Evolutionary conservation across 2,797 vertebrate genomes (phyloP).

Genomic region (Hypotaenidia okinawae): DNA sequence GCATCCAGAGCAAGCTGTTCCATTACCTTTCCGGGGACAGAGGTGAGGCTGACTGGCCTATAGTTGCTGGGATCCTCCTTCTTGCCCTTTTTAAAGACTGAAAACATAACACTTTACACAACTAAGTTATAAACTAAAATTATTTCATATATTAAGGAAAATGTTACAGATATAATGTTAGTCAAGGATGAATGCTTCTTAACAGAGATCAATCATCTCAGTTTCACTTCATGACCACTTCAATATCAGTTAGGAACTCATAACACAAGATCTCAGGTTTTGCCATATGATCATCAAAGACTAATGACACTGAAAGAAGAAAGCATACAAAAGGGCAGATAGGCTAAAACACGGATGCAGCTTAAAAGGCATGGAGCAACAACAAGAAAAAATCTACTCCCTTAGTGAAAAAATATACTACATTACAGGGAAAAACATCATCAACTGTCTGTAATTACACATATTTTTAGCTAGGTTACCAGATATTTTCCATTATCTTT

Average conservation of each 20-base stretch:
- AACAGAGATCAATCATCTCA: neutral
- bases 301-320: neutral
- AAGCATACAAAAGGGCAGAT: neutral
- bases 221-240: neutral
- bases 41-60: no score
- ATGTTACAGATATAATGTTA: neutral
- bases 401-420: neutral
- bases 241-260: neutral
- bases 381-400: neutral
- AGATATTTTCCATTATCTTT: conserved; percentile 25
- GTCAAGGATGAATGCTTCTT: neutral
- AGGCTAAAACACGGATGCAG: neutral
- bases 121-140: neutral
- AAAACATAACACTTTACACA: neutral
- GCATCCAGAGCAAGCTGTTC: no score
- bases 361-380: neutral
- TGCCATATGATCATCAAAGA: neutral
- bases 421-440: neutral
- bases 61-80: no score
- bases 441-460: neutral
- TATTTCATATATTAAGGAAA: neutral
- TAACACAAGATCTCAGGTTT: neutral
- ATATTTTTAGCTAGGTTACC: conserved; percentile 28
- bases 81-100: no score
- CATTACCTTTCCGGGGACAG: no score